Percentiles rank a stretch among this genome's conserved stretches.
phyloP scores from a whole-genome alignment of 2,888 invertebrate genomes.

The Thelaira solivaga region DNA sequence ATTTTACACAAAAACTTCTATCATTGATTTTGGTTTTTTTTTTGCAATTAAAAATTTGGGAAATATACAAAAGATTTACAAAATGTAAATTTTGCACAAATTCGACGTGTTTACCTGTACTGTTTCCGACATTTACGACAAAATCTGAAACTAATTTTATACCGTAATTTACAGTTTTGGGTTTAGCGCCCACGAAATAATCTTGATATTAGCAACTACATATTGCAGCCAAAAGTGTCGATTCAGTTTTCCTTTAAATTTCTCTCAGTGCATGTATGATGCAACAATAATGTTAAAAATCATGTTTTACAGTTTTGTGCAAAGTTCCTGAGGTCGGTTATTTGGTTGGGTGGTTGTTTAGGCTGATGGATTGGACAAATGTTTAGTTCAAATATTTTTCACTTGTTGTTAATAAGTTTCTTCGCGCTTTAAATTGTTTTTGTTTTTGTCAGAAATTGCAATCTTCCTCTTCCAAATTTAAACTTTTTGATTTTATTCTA shows the following conservation, averaged over 20 bases:
- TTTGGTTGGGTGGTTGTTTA: conserved; percentile 33
- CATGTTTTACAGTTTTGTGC: conserved; percentile 64
- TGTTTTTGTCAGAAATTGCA: conserved; percentile 45
- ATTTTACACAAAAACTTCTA: no score
- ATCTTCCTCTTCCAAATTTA: conserved; percentile 20
- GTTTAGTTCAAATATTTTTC: conserved; percentile 35
- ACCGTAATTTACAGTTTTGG: conserved; percentile 76
- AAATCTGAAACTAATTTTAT: conserved; percentile 60
- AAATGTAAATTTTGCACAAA: no score
- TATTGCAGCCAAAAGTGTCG: conserved; percentile 77
- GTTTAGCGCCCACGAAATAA: conserved; percentile 78
- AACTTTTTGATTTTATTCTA: not conserved
- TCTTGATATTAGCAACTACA: conserved; percentile 77
- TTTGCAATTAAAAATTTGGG: no score
- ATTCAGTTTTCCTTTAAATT: conserved; percentile 71
- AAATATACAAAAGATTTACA: no score
- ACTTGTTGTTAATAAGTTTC: conserved; percentile 60
- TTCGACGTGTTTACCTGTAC: no score
- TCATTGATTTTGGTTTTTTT: no score
- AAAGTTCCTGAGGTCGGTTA: conserved; percentile 65
- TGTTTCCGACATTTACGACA: no score
- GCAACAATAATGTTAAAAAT: conserved; percentile 56
- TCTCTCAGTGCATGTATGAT: conserved; percentile 69
- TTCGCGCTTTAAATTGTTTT: conserved; percentile 53
- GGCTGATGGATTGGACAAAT: conserved; percentile 40